These are phyloP conservation scores for Acipenser oxyrinchus DNA, from an alignment of 2,797 vertebrate genomes.

Conservation along the genomic window DNA sequence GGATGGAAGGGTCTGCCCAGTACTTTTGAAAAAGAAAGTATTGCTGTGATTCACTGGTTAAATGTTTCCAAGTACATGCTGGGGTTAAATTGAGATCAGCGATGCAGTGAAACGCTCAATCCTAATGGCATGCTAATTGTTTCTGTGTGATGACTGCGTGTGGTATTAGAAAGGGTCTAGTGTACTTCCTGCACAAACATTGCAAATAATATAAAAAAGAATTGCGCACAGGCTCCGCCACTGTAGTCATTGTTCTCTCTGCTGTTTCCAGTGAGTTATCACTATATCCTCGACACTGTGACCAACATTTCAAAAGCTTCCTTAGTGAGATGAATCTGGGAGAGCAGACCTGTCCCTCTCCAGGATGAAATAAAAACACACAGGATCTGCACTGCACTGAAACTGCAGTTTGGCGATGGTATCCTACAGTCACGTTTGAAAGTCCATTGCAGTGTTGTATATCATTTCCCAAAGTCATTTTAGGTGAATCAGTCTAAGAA, in stretches of 20 bases:
- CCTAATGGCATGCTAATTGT: neutral
- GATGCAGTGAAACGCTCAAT: neutral
- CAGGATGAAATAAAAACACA: neutral
- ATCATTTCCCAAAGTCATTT: too few relatives aligned
- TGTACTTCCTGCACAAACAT: neutral
- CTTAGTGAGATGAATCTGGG: neutral
- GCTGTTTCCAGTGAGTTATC: neutral
- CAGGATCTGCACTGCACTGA: too few relatives aligned
- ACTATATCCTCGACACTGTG: neutral
- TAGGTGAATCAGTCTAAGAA: too few relatives aligned
- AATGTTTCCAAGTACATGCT: neutral
- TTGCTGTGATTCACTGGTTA: too few relatives aligned
- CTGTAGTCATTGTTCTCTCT: slow-evolving; percentile 1
- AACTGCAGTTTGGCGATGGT: too few relatives aligned
- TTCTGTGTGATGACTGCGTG: neutral
- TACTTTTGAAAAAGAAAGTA: too few relatives aligned
- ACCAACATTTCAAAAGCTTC: slow-evolving; percentile 4
- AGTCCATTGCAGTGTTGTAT: too few relatives aligned
- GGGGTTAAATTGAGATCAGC: neutral
- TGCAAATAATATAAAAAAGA: neutral
- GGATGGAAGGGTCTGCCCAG: too few relatives aligned
- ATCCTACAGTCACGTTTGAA: too few relatives aligned
- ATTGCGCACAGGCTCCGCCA: neutral
- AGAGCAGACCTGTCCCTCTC: neutral
- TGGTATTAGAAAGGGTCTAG: neutral